phyloP scores from a whole-genome alignment of 2,888 invertebrate species.

The Cheilosia urbana region DNA sequence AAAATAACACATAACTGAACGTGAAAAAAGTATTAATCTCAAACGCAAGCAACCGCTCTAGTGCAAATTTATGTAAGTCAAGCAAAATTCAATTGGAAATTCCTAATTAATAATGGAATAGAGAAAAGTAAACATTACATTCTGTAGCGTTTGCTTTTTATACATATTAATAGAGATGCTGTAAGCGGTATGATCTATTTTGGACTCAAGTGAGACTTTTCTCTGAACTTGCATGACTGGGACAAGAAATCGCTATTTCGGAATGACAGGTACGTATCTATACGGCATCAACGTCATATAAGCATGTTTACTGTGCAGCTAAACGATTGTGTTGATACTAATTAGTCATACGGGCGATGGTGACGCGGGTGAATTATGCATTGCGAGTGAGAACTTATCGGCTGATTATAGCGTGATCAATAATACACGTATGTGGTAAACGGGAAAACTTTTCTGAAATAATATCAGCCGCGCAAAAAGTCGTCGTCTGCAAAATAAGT shows the following conservation, averaged over 20 bases:
- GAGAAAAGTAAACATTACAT: neutral
- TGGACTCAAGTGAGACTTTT: neutral
- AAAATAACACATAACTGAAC: no score
- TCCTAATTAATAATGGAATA: neutral
- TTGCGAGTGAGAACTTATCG: neutral
- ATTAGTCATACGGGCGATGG: no score
- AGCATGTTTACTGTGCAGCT: no score
- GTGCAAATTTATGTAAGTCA: neutral
- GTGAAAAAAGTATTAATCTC: no score
- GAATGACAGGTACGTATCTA: neutral
- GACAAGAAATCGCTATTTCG: neutral
- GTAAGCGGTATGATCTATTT: slow-evolving; percentile 24
- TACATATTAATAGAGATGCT: slow-evolving; percentile 21
- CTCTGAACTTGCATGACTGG: slow-evolving; percentile 1
- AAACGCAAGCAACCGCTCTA: no score
- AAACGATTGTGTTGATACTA: no score
- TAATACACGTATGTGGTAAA: neutral
- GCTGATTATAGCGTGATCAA: neutral
- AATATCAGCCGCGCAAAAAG: no score
- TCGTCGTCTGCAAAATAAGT: no score
- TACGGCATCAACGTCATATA: neutral
- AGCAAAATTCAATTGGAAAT: neutral
- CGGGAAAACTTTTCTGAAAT: no score
- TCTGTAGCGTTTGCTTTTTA: neutral
- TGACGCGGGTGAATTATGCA: neutral